Conservation (phyloP, 2,888 invertebrate species). For the Eupithecia dodoneata region DNA sequence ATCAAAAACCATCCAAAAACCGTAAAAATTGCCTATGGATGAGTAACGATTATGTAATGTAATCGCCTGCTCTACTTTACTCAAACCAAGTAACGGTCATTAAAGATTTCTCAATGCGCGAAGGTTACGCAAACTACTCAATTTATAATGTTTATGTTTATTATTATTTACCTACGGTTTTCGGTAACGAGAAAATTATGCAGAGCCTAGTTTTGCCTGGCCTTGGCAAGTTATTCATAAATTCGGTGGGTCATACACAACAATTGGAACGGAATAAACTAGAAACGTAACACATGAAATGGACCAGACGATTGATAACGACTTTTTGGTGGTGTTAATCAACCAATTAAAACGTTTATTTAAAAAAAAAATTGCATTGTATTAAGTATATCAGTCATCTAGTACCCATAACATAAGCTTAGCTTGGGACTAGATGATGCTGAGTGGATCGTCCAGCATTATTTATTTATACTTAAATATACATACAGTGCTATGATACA, state of each 20-base stretch:
- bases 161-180: constrained; percentile 21
- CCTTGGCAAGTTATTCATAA: background rate
- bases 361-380: too few species aligned
- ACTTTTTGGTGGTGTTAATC: background rate
- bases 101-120: constrained; percentile 41
- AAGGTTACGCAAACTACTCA: constrained; percentile 43
- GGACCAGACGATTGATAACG: background rate
- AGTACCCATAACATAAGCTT: too few species aligned
- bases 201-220: background rate
- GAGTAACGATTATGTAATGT: constrained; percentile 28
- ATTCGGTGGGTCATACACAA: background rate
- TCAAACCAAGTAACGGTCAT: constrained; percentile 41
- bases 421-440: too few species aligned
- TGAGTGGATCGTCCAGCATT: too few species aligned
- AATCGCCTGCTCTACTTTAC: constrained; percentile 41
- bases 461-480: too few species aligned
- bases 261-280: background rate
- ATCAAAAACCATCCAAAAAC: background rate
- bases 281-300: background rate
- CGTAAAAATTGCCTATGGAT: constrained; percentile 21
- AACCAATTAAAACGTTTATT: background rate
- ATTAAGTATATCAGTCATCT: too few species aligned
- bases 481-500: too few species aligned
- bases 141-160: constrained; percentile 32
- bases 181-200: constrained; percentile 30